Evolutionary conservation across 1,140 invertebrate species (phyloP), one percentile per base, ranked within the genome.

Genomic region (Dendrolimus punctatus): DNA sequence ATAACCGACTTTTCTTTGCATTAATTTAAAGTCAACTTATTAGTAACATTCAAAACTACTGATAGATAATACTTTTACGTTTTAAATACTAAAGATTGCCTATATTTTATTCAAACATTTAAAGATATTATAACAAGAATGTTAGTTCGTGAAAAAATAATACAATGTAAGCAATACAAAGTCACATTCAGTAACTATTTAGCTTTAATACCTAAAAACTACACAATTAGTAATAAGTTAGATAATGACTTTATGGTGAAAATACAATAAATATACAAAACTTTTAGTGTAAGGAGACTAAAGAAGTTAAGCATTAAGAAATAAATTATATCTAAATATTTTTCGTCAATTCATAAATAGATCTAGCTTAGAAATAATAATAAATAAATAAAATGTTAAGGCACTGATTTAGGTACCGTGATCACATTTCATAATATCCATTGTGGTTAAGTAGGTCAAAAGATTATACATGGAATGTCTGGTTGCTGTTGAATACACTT

Each of bases 311-410:
- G 61, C 49, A 60, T 47, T 62, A 55, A 65, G 55, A 66, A 77
- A 80, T 74, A 80, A 80, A 59, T 79, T 74, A 80, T 55, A 66
- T 62, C 64, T 68, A 80, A 66, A 69, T 71, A 71, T 55, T 65
- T 23, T 72, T 64, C 57, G 76, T 81, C 76, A 81, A 71, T 71
- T 73, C 68, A 75, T 76, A 79, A 79, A 83, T 81, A 79, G 64
- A 73, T 68, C 68, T 83, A 82, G 70, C 73, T 74, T 83, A 85
- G 68, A 74, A 69, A 71, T 85, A 81, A 82, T 71, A 85, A 85
- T 82, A 85, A 83, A 85, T 83, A 85, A 83, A 55, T 40, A 54
- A 23, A 81, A 80, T 83, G 71, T 80, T 82, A 83, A 85, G 82
- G 80, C 82, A 83, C 79, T 71, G 72, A 60, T 72, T 77, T 73